Base-by-base conservation (phyloP, 2,797 vertebrate genomes). In the Centroberyx gerrardi region DNA sequence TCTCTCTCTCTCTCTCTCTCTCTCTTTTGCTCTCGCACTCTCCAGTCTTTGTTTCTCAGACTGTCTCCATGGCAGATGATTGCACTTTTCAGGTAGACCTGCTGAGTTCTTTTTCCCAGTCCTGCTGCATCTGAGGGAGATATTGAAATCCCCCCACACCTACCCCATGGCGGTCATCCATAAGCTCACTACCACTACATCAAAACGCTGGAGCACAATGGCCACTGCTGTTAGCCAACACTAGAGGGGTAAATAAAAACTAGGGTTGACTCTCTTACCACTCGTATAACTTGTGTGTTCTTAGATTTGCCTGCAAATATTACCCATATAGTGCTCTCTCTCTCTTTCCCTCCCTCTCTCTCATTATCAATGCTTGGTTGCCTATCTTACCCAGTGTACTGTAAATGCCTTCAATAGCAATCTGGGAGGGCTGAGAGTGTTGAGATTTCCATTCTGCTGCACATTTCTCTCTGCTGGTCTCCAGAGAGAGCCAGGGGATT, bases 401-500 rank as follows among this genome's bases (percentile, higher is more conserved):
- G 92, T 94, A 92, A 94, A 94, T 84, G 81, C 91, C 90, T 92
- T 90, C 91, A 88, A 83, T 91, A 84, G 91, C 87, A 92, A 88
- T 91, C 88, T 90, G 88, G 89, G 88, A 84, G 88, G 82, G 85
- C 78, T 83, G 84, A 77, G 87, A 87, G 87, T 88, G 91, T 92
- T 88, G 91, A 89, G 86, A 93, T 94, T 94, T 94, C 92, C 93
- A 88, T 94, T 90, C 90, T 90, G 90, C 81, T 94, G 93, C 90
- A 90, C 92, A 88, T 91, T 92, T 87, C 83, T 89, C 85, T 88
- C 81, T 86, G 80, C 83, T 55, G 62, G 78, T 91, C 93, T 88
- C 92, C 56, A 12, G 89, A 87, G 93, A 83, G 76, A 79, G 79
- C 67, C 15, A 29, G 84, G 80, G 74, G 81, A 83, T 93, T 92